These are phyloP conservation scores for Limnephilus rhombicus DNA, from an alignment of 2,888 invertebrate genomes.

Conservation along the genomic window DNA sequence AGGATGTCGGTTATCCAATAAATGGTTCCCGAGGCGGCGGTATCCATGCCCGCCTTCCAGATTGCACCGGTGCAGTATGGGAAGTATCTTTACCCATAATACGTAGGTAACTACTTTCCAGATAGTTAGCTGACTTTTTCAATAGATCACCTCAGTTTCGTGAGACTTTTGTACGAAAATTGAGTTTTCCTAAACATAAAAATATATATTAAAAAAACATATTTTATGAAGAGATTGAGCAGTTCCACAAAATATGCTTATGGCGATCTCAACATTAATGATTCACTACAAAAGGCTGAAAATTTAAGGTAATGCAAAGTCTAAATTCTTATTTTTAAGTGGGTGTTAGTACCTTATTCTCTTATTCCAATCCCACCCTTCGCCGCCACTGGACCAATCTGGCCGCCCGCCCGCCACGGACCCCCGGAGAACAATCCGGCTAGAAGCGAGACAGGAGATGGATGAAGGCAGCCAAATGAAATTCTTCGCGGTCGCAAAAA, in stretches of 20 bases:
- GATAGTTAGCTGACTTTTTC: too few species aligned
- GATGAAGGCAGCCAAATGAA: constrained; percentile 81
- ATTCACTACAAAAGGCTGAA: neutral
- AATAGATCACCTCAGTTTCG: too few species aligned
- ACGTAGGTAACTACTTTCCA: too few species aligned
- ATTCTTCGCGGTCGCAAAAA: constrained; percentile 81
- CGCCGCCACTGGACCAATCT: constrained; percentile 34
- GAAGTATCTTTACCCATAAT: too few species aligned
- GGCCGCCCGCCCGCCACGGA: constrained; percentile 68
- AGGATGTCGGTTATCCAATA: too few species aligned
- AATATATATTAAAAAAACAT: too few species aligned
- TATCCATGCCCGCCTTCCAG: too few species aligned
- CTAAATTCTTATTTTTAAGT: neutral
- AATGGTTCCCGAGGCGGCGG: too few species aligned
- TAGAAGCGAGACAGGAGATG: constrained; percentile 72
- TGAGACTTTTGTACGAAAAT: too few species aligned
- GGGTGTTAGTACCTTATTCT: neutral
- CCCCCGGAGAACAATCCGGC: constrained; percentile 75
- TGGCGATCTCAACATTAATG: neutral
- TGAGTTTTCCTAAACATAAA: too few species aligned
- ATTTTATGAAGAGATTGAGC: too few species aligned
- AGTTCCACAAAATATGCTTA: neutral
- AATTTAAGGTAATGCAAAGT: neutral
- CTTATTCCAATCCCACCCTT: constrained; percentile 3
- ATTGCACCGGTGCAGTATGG: too few species aligned